Evolutionary conservation across 2,797 vertebrate genomes (phyloP).

Genomic region (Labeo calbasu): DNA sequence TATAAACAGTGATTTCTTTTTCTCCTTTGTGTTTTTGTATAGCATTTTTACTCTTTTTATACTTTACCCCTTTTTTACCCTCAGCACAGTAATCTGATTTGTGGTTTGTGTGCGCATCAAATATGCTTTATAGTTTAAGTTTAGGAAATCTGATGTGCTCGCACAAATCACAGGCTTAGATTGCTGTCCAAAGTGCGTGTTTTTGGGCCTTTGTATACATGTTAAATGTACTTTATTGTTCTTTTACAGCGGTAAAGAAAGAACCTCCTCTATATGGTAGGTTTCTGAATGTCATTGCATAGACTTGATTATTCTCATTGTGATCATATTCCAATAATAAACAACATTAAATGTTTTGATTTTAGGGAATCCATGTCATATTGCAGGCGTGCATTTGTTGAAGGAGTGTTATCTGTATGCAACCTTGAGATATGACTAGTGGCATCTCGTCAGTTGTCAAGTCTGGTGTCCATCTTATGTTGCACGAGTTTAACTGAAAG

Average conservation of each 20-base stretch:
- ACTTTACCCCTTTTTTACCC: not conserved
- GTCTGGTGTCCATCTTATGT: slow-evolving; percentile 16
- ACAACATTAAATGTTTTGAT: slow-evolving; percentile 35
- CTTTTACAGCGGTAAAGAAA: slow-evolving; percentile 84
- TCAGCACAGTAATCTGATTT: slow-evolving; percentile 6
- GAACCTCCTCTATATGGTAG: slow-evolving; percentile 83
- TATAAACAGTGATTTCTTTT: not conserved
- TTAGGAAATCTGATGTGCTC: slow-evolving; percentile 1
- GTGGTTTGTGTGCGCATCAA: slow-evolving; percentile 12
- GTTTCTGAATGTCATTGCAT: slow-evolving; percentile 69
- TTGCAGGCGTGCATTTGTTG: slow-evolving; percentile 9
- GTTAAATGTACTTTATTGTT: slow-evolving; percentile 73
- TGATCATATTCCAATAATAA: slow-evolving; percentile 33
- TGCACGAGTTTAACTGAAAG: not conserved
- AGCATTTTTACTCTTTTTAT: not conserved
- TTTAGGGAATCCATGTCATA: slow-evolving; percentile 17
- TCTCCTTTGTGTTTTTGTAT: slow-evolving; percentile 9
- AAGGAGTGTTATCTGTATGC: slow-evolving; percentile 9
- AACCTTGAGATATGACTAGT: not conserved
- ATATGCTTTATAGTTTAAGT: not conserved
- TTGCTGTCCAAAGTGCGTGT: slow-evolving; percentile 33
- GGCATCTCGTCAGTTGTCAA: slow-evolving; percentile 13
- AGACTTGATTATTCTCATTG: slow-evolving; percentile 27
- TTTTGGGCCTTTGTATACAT: slow-evolving; percentile 25
- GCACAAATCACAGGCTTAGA: slow-evolving; percentile 18